Base-by-base conservation (phyloP, 2,797 vertebrate genomes). In the Gallirallus australis region DNA sequence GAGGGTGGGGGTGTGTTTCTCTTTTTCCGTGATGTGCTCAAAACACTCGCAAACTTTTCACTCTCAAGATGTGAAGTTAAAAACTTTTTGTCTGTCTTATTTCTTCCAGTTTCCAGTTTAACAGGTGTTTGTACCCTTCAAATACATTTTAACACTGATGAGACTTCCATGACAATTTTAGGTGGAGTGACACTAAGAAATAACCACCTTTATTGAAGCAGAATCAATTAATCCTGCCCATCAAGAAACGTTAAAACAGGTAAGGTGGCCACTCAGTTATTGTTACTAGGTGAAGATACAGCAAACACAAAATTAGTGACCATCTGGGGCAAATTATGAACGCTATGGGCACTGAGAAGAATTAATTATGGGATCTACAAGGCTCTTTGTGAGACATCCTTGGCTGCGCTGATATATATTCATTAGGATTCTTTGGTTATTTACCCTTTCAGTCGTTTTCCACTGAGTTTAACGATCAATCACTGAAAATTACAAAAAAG, bases 241-340 rank as follows among this genome's bases (percentile, higher is more conserved):
- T 27, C 23, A 82, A 80, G 56, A 73, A 70, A 48, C 25, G 11
- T n/a, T 42, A 52, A 82, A 66, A 68, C 23, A 75, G 52, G 39
- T 86, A 75, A 65, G 20, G 39, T 48, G 15, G 8, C 25, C 37
- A 57, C 63, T 92, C 25, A 47, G 18, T 82, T 84, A 70, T 33
- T 2, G 1, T 75, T 78, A 54, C 6, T 57, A 68, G 24, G 14
- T 85, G 53, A 69, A 75, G 37, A 90, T 23, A 63, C 13, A 39
- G 23, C 21, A 89, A 80, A 72, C 5, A 20, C 20, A 57, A 70
- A 48, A 48, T 66, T 25, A 82, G 15, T 1, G 4, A 52, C 37
- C 35, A 82, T 50, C 23, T 93, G 68, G 42, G 33, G 28, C 28
- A 93, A 73, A 84, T 35, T 72, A 33, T 72, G 66, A 89, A 79